Evolutionary conservation across 1,140 invertebrate genomes (phyloP).

Genomic region (Harlomillsia oculata): DNA sequence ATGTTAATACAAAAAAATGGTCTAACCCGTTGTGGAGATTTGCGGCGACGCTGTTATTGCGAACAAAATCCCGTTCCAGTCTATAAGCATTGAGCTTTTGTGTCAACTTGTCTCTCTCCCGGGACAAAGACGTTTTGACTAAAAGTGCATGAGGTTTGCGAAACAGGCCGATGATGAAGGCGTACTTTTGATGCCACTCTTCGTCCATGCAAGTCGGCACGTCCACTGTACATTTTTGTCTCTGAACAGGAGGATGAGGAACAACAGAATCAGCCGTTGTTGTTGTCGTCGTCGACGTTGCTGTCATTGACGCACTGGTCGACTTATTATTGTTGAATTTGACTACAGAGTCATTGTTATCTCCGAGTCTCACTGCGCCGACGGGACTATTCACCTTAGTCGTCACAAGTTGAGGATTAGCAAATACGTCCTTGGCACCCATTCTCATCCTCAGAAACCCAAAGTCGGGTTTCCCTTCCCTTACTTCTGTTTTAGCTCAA

Average conservation of each 20-base stretch:
- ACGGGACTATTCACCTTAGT: neutral
- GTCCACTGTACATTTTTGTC: neutral
- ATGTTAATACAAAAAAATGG: neutral
- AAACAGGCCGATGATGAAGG: constrained; percentile 29
- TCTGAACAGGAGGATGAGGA: neutral
- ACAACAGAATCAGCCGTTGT: neutral
- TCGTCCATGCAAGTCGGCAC: constrained; percentile 13
- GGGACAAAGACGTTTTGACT: constrained; percentile 22
- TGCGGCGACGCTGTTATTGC: constrained; percentile 14
- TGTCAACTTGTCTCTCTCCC: constrained; percentile 24
- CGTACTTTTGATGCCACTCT: constrained; percentile 34
- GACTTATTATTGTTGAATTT: neutral
- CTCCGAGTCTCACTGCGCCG: neutral
- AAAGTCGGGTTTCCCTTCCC: neutral
- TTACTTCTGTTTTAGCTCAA: no score
- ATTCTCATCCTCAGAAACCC: neutral
- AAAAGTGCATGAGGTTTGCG: constrained; percentile 30
- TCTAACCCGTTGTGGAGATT: constrained; percentile 20
- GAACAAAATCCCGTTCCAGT: constrained; percentile 24
- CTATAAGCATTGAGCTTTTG: constrained; percentile 28
- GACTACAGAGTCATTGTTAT: neutral
- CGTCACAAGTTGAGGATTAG: constrained; percentile 25
- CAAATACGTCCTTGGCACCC: constrained; percentile 29
- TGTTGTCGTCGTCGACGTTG: neutral
- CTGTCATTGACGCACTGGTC: neutral